phyloP scores from a whole-genome alignment of 2,113 vertebrate genomes.

The Serranochromis macrocephalus region DNA sequence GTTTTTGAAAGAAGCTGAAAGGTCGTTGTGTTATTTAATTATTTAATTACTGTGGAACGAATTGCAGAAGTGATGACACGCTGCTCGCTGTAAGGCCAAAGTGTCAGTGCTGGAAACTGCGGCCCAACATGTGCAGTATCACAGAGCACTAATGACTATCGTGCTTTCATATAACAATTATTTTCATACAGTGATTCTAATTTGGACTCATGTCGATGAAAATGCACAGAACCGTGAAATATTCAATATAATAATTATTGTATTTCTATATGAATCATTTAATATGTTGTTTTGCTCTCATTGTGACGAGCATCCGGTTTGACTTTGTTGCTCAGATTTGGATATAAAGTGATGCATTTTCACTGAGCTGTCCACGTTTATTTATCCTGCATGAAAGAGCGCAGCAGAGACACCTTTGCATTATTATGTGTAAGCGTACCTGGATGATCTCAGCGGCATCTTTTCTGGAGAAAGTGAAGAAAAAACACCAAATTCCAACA shows the following conservation, averaged over 20 bases:
- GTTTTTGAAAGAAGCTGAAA: background rate
- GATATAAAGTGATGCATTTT: background rate
- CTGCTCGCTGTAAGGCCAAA: background rate
- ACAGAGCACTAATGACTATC: background rate
- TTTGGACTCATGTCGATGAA: background rate
- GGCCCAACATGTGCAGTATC: background rate
- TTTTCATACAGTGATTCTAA: background rate
- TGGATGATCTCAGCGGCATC: background rate
- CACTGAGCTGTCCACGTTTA: background rate
- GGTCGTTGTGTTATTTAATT: background rate
- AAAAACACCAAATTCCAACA: background rate
- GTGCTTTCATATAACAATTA: background rate
- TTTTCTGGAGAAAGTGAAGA: background rate
- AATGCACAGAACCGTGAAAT: background rate
- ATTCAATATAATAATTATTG: background rate
- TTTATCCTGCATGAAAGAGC: background rate
- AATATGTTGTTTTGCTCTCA: background rate
- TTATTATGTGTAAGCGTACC: background rate
- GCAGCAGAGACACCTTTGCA: background rate
- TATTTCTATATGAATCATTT: background rate
- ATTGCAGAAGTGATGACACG: background rate
- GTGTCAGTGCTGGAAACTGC: fast-evolving
- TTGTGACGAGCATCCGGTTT: background rate
- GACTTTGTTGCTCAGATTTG: background rate
- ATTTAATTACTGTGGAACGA: background rate